phyloP scores from a whole-genome alignment of 2,888 invertebrate species.

The Machimus atricapillus region DNA sequence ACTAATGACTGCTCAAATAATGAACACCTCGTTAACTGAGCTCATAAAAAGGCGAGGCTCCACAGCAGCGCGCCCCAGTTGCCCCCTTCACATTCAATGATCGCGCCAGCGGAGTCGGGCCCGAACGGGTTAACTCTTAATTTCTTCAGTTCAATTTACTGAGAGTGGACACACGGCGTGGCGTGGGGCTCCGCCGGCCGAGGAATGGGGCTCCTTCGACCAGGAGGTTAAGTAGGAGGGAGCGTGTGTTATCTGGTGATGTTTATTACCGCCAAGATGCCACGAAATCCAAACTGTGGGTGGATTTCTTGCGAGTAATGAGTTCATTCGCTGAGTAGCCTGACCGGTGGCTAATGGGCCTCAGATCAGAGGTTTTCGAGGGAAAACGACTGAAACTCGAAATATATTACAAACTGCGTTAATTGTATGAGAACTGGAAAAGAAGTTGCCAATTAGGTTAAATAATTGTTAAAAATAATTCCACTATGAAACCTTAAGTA shows the following conservation, averaged over 20 bases:
- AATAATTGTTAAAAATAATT: too few species aligned
- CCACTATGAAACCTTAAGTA: too few species aligned
- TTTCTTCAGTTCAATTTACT: not conserved
- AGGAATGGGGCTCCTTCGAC: not conserved
- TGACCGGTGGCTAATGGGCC: not conserved
- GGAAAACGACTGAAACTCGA: not conserved
- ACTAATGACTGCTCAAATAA: constrained; percentile 27
- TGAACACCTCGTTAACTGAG: constrained; percentile 9
- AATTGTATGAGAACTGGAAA: too few species aligned
- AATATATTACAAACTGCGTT: not conserved
- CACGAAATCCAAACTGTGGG: not conserved
- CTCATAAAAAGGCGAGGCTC: not conserved
- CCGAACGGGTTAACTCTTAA: constrained; percentile 5
- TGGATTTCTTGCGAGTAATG: not conserved
- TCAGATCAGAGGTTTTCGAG: not conserved
- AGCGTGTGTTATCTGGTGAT: not conserved
- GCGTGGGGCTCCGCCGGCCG: not conserved
- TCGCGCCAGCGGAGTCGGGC: not conserved
- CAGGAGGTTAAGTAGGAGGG: not conserved
- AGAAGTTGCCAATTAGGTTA: too few species aligned
- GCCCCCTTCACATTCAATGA: not conserved
- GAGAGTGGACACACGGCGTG: not conserved
- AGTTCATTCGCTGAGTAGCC: not conserved
- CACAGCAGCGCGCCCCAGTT: not conserved
- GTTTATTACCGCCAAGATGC: not conserved